These are phyloP conservation scores for Pseudochirops corinnae DNA, from an alignment of 2,797 vertebrate genomes.

Conservation along the genomic window DNA sequence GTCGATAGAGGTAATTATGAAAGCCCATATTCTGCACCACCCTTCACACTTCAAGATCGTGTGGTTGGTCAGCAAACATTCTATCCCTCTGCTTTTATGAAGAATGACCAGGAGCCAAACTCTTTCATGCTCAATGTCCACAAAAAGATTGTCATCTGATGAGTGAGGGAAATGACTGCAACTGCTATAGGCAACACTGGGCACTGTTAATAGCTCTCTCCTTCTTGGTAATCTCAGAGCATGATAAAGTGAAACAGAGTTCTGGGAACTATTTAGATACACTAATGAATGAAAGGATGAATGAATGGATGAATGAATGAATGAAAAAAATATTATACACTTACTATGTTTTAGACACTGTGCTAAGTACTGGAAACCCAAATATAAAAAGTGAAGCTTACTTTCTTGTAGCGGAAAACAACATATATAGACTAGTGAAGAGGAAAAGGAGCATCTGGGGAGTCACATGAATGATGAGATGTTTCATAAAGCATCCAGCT, in stretches of 20 bases:
- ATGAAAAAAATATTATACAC: not conserved
- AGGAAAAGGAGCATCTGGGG: not conserved
- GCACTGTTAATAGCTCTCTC: not conserved
- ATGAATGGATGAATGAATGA: not conserved
- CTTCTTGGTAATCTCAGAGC: not conserved
- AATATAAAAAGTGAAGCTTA: not conserved
- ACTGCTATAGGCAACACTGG: not conserved
- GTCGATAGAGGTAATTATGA: not conserved
- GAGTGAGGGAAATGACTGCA: not conserved
- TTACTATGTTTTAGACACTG: not conserved
- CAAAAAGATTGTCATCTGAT: not conserved
- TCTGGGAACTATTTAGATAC: not conserved
- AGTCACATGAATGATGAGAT: not conserved
- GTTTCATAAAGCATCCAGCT: not conserved
- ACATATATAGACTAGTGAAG: not conserved
- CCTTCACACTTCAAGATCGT: not conserved
- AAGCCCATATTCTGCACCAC: not conserved
- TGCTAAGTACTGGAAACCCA: not conserved
- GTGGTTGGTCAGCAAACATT: not conserved
- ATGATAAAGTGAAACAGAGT: not conserved
- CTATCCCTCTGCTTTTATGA: not conserved
- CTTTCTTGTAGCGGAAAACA: not conserved
- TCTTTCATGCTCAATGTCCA: not conserved
- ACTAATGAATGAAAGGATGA: not conserved
- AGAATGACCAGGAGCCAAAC: not conserved